Conservation (phyloP, 2,113 vertebrate genomes). For the Melospiza melodia region DNA sequence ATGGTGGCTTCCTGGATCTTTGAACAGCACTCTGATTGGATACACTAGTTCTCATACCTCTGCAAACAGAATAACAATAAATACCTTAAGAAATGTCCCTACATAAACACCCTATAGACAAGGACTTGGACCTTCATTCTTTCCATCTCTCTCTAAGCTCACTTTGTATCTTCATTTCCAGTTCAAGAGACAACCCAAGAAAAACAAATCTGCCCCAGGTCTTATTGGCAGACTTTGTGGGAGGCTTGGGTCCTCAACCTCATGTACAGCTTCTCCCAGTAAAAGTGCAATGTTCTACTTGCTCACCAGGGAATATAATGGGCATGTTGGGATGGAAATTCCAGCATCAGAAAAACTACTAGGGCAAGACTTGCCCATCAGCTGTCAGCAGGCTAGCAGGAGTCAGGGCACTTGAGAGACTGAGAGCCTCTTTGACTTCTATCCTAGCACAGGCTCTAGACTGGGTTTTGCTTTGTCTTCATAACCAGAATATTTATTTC, state of each 20-base stretch:
- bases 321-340: not conserved
- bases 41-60: not conserved
- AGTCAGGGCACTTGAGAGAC: not conserved
- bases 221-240: not conserved
- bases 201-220: not conserved
- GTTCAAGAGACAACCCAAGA: not conserved
- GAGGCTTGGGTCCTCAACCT: not conserved
- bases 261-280: not conserved
- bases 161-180: not conserved
- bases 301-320: not conserved
- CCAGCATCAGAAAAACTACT: not conserved
- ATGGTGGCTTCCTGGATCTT: not conserved
- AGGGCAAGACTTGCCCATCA: not conserved
- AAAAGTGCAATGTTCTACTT: not conserved
- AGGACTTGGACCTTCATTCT: not conserved
- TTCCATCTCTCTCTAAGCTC: not conserved
- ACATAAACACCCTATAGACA: not conserved
- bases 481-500: constrained; percentile 6
- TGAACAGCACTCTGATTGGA: not conserved
- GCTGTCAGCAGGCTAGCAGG: not conserved
- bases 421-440: not conserved
- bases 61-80: not conserved
- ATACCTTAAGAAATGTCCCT: not conserved
- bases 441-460: not conserved
- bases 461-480: not conserved